A percentile compares a stretch with the other conserved stretches of the same genome.
Conservation (phyloP, 2,888 invertebrate species). For the Ochropleura plecta region DNA sequence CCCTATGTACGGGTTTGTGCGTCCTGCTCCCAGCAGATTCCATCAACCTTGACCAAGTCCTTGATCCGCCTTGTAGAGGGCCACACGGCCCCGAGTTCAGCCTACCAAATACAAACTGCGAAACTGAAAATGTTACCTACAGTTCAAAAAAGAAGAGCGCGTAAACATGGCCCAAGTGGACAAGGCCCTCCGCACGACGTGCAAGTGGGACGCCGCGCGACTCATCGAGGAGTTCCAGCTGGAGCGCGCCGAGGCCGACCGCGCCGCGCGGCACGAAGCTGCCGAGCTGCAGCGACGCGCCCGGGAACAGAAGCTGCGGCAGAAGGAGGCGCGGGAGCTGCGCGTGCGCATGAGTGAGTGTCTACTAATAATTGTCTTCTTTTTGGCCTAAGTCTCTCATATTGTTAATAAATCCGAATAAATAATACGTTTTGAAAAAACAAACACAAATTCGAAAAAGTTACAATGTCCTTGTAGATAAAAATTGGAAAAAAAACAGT, state of each 20-base stretch:
- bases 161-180: slow-evolving; percentile 93
- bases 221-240: slow-evolving; percentile 78
- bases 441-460: no score
- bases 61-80: no score
- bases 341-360: slow-evolving; percentile 69
- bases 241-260: slow-evolving; percentile 75
- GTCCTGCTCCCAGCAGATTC: no score
- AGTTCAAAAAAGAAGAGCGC: slow-evolving; percentile 97
- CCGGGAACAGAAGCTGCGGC: slow-evolving; percentile 86
- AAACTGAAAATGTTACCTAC: slow-evolving; percentile 4
- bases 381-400: neutral
- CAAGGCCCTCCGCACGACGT: slow-evolving; percentile 93
- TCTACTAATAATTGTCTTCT: no score
- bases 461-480: no score
- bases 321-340: slow-evolving; percentile 68
- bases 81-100: no score
- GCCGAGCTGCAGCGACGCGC: slow-evolving; percentile 80
- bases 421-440: neutral
- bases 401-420: no score
- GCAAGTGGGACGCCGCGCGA: slow-evolving; percentile 91
- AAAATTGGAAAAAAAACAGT: no score
- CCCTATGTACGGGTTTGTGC: no score
- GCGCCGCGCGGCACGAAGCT: slow-evolving; percentile 67
- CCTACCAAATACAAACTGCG: no score
- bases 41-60: no score